Evolutionary conservation across 2,113 vertebrate genomes (phyloP).

Genomic region (Colaptes auratus): DNA sequence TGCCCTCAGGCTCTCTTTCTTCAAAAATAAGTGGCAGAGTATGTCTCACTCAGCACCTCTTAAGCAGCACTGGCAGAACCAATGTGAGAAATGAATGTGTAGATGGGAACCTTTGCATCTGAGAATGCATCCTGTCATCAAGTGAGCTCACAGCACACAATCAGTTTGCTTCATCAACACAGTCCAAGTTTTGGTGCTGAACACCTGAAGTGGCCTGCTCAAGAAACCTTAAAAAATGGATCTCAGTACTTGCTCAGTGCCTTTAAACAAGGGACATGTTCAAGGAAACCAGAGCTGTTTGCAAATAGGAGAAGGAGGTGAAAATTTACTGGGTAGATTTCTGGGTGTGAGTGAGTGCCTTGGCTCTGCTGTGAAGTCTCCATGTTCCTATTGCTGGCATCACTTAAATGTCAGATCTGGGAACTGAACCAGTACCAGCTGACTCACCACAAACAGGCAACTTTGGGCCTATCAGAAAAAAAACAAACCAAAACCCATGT

Average conservation of each 20-base stretch:
- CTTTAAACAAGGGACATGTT: not conserved
- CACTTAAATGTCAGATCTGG: constrained; percentile 35
- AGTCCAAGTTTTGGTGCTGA: not conserved
- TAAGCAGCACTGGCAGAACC: not conserved
- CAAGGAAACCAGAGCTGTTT: constrained; percentile 10
- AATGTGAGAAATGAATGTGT: not conserved
- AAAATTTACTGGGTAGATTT: constrained; percentile 22
- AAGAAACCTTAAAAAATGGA: not conserved
- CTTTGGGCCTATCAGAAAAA: constrained; percentile 48
- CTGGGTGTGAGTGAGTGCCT: not conserved
- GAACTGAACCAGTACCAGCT: not conserved
- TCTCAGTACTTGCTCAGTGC: not conserved
- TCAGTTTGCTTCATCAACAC: not conserved
- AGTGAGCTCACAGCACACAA: not conserved
- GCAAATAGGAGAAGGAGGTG: not conserved
- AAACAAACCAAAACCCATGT: not conserved
- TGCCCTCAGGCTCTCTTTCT: not conserved
- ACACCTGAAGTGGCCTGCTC: not conserved
- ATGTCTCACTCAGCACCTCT: not conserved
- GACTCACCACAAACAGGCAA: constrained; percentile 34
- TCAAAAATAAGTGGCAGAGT: not conserved
- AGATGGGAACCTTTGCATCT: not conserved
- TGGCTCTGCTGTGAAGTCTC: not conserved
- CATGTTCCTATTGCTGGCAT: not conserved
- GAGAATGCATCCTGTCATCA: not conserved